Evolutionary conservation across 2,113 vertebrate genomes (phyloP).

Genomic region (Triplophysa rosa): DNA sequence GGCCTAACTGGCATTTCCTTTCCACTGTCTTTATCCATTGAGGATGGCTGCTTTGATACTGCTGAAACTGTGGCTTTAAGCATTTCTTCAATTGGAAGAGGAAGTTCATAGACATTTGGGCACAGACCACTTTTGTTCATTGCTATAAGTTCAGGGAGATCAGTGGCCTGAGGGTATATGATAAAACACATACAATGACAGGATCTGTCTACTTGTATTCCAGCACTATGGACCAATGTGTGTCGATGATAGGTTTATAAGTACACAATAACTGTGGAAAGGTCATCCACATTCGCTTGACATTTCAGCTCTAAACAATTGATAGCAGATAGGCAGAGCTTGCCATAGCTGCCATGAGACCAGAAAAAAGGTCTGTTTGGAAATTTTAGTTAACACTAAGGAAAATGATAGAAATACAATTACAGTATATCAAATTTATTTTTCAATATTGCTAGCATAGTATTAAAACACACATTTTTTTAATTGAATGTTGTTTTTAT

Average conservation of each 20-base stretch:
- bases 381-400: not conserved
- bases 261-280: constrained; percentile 45
- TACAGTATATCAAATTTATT: not conserved
- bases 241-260: constrained; percentile 63
- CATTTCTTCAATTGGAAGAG: constrained; percentile 30
- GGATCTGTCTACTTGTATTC: constrained; percentile 61
- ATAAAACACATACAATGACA: constrained; percentile 61
- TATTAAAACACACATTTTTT: too few relatives aligned
- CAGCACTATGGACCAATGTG: constrained; percentile 39
- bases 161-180: constrained; percentile 41
- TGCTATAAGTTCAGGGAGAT: constrained; percentile 36
- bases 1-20: constrained; percentile 41
- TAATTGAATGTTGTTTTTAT: too few relatives aligned
- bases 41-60: constrained; percentile 19
- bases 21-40: constrained; percentile 22
- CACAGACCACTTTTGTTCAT: constrained; percentile 55
- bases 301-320: constrained; percentile 38
- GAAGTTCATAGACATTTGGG: constrained; percentile 54
- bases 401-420: not conserved
- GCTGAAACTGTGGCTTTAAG: constrained; percentile 39
- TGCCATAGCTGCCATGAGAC: not conserved
- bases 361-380: constrained; percentile 5
- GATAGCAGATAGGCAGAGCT: constrained; percentile 12
- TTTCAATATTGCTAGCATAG: not conserved
- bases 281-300: constrained; percentile 33